Evolutionary conservation across 2,888 invertebrate genomes (phyloP), one percentile per base, ranked within the genome.

Genomic region (Lasioglossum vierecki): DNA sequence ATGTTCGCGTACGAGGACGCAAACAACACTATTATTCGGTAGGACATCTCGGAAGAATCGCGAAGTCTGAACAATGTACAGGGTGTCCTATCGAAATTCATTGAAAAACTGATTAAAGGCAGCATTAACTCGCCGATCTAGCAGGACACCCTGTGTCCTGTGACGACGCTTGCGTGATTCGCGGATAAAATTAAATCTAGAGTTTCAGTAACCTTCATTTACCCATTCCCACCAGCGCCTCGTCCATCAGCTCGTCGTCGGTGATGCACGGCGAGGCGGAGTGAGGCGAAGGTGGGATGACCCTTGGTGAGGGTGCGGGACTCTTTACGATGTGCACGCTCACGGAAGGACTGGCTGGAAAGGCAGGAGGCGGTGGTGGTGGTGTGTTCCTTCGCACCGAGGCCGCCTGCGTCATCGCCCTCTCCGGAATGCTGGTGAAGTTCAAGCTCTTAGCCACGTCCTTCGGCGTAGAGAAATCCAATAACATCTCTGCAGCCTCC

Each of bases 211-310:
- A 93, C 90, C 94, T 95, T 96, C 96, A 97, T 96, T 97, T 97
- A 68, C 97, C 97, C 92, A 97, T 96, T 13, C 97, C 97, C 77
- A 98, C 97, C 75, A 98, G 95, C 9, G 98, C 98, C 94, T 98
- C 98, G 94, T 98, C 98, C 97, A 98, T 98, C 35, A 98, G 96
- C 93, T 98, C 98, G 94, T 98, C 98, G 93, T 98, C 98, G 72
- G 98, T 98, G 91, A 98, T 97, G 91, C 97, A 97, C 30, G 98
- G 97, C 9, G 98, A 97, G 90, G 97, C 97, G 44, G 97, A 96
- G 90, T 96, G 96, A 2, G 96, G 96, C 9, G 97, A 97, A 8
- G 97, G 96, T 75, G 96, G 96, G 68, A 96, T 95, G 66, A 96
- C 95, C 71, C 97, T 95, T 0, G 97, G 97, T 73, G 97, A 97